Conservation (phyloP, 2,888 invertebrate species). For the Synanthedon formicaeformis region DNA sequence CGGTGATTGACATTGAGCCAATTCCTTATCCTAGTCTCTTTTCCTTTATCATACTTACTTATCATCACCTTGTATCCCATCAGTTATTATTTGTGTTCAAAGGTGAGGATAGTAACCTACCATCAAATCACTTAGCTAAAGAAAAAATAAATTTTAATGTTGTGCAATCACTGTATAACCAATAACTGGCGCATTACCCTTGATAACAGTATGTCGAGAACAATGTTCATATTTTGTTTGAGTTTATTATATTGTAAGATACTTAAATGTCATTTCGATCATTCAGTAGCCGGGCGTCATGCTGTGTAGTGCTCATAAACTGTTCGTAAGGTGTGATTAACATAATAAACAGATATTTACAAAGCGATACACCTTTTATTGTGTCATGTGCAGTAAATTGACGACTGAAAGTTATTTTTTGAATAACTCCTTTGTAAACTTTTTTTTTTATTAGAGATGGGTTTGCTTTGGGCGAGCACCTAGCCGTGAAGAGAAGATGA, state of each 20-base stretch:
- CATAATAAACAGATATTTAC: slow-evolving; percentile 19
- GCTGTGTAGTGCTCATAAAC: slow-evolving; percentile 18
- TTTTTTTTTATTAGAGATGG: background rate
- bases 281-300: slow-evolving; percentile 31
- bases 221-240: slow-evolving; percentile 6
- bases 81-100: too few species aligned
- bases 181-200: too few species aligned
- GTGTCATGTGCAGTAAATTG: slow-evolving; percentile 20
- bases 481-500: too few species aligned
- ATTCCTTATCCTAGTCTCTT: too few species aligned
- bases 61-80: too few species aligned
- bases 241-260: slow-evolving; percentile 13
- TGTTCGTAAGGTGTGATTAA: slow-evolving; percentile 12
- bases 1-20: too few species aligned
- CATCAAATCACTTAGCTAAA: too few species aligned
- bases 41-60: too few species aligned
- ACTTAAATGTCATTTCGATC: slow-evolving; percentile 25
- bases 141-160: too few species aligned
- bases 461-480: too few species aligned
- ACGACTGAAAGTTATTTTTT: background rate
- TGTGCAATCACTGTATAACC: too few species aligned
- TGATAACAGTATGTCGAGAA: background rate
- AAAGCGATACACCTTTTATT: slow-evolving; percentile 17
- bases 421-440: background rate
- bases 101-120: too few species aligned